Evolutionary conservation across 1,140 invertebrate species (phyloP).

Genomic region (Brachionus angularis): DNA sequence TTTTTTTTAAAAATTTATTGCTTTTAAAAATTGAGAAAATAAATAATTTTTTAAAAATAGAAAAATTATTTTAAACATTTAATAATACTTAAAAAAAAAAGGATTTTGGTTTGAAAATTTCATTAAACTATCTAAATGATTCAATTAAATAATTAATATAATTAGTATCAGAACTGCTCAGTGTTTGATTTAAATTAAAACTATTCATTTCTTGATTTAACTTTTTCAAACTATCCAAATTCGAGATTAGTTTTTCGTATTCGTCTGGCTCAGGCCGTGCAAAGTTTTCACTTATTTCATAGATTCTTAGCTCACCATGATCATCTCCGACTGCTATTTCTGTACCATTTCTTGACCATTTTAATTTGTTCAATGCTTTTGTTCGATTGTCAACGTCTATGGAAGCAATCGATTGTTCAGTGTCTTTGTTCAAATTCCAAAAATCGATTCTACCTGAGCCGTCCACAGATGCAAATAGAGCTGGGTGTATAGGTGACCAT

Average conservation of each 20-base stretch:
- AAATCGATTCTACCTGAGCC: conserved; percentile 83
- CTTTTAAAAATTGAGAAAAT: no score
- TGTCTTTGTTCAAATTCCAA: conserved; percentile 95
- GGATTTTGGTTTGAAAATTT: no score
- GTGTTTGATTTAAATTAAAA: conserved; percentile 21
- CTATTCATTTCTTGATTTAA: conserved; percentile 21
- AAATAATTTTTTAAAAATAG: no score
- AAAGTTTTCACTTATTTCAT: conserved; percentile 77
- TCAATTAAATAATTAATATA: conserved; percentile 39
- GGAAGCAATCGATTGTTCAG: conserved; percentile 78
- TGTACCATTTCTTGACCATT: conserved; percentile 86
- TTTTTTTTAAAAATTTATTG: no score
- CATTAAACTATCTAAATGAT: conserved; percentile 33
- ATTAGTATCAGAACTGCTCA: conserved; percentile 16
- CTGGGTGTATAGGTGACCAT: conserved; percentile 96
- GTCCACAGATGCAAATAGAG: conserved; percentile 90
- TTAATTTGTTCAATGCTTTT: conserved; percentile 81
- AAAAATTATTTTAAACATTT: no score
- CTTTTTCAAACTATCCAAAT: conserved; percentile 26
- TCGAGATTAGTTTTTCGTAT: background rate
- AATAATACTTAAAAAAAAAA: no score
- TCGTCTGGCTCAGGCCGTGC: background rate
- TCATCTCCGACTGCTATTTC: conserved; percentile 90
- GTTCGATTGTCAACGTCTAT: conserved; percentile 68
- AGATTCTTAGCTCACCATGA: conserved; percentile 84